phyloP scores from a whole-genome alignment of 2,888 invertebrate genomes.

The Ligdia adustata region DNA sequence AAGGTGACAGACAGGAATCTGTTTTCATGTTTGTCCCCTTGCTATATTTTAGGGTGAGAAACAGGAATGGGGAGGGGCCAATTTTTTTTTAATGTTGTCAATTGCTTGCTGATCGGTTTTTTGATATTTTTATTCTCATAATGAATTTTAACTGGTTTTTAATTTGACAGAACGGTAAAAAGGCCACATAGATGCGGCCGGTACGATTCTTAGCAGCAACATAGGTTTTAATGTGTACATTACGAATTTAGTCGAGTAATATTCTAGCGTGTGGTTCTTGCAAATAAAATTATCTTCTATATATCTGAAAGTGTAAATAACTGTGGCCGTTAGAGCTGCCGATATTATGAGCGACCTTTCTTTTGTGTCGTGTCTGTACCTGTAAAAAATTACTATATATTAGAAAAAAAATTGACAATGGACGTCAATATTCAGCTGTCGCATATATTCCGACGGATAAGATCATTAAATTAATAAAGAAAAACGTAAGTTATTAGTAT shows the following conservation, averaged over 20 bases:
- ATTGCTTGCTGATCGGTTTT: too few relatives aligned
- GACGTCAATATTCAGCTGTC: too few relatives aligned
- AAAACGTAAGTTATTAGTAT: too few relatives aligned
- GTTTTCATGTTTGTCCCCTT: too few relatives aligned
- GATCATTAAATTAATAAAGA: too few relatives aligned
- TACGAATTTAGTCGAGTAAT: slow-evolving; percentile 48
- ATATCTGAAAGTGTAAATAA: slow-evolving; percentile 39
- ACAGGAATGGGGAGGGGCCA: too few relatives aligned
- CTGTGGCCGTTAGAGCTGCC: slow-evolving; percentile 38
- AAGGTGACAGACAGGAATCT: too few relatives aligned
- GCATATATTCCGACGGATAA: too few relatives aligned
- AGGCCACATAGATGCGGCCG: slow-evolving; percentile 59
- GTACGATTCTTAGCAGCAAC: slow-evolving; percentile 50
- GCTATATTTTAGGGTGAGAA: too few relatives aligned
- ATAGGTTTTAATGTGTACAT: slow-evolving; percentile 50
- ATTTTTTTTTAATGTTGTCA: too few relatives aligned
- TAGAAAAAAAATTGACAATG: slow-evolving; percentile 1
- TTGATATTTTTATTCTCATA: too few relatives aligned
- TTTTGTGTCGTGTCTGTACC: slow-evolving; percentile 69
- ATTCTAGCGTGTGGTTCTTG: slow-evolving; percentile 40
- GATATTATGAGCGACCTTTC: slow-evolving; percentile 59
- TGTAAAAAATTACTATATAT: slow-evolving; percentile 46
- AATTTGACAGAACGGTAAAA: slow-evolving; percentile 32
- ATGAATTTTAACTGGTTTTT: slow-evolving; percentile 22
- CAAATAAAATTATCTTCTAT: slow-evolving; percentile 46